Percentiles rank a stretch among this genome's conserved stretches.
Conservation (phyloP, 2,888 invertebrate species). For the Agonopterix subpropinquella region DNA sequence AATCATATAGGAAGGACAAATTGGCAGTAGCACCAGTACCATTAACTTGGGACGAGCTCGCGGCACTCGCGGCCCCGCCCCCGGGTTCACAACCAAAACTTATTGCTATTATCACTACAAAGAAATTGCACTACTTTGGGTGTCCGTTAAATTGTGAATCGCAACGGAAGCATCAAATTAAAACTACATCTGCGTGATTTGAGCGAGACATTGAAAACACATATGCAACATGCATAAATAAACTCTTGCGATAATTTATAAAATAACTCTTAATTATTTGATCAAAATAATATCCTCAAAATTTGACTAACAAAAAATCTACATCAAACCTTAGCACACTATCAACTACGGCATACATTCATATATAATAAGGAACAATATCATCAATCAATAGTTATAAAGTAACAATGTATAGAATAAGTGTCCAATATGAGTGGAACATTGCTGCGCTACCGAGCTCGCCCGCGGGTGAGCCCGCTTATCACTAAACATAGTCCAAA, state of each 20-base stretch:
- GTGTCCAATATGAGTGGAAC: conserved; percentile 32
- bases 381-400: conserved; percentile 49
- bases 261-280: not conserved
- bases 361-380: conserved; percentile 69
- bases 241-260: conserved; percentile 48
- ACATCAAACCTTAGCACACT: conserved; percentile 75
- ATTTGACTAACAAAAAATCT: conserved; percentile 69
- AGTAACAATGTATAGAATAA: conserved; percentile 44
- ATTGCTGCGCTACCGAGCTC: conserved; percentile 12
- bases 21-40: conserved; percentile 50
- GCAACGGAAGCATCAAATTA: conserved; percentile 51
- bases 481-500: conserved; percentile 18
- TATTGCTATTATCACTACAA: conserved; percentile 72
- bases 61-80: conserved; percentile 16
- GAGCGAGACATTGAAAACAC: conserved; percentile 43
- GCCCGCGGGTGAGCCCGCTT: conserved; percentile 8
- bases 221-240: conserved; percentile 43
- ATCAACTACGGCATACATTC: conserved; percentile 73
- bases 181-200: conserved; percentile 41
- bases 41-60: conserved; percentile 33
- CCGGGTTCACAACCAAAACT: conserved; percentile 72
- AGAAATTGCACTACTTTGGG: conserved; percentile 66
- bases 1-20: conserved; percentile 50
- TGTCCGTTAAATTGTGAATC: conserved; percentile 45
- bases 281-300: conserved; percentile 52